Conservation (phyloP, 2,797 vertebrate species). For the Gobio occitaniae region DNA sequence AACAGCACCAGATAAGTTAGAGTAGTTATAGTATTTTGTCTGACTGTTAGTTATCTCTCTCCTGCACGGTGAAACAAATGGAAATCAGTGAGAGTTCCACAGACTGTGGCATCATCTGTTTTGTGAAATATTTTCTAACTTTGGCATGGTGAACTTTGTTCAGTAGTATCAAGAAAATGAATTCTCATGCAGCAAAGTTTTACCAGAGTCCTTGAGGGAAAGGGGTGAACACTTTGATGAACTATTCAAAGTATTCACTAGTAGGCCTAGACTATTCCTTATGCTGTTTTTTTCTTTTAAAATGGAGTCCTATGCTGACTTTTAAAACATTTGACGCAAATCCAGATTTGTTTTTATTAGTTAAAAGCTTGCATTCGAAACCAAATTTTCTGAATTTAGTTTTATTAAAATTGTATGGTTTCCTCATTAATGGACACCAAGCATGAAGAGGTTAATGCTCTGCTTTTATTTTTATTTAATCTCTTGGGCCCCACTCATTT, state of each 20-base stretch:
- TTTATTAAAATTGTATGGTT: not conserved
- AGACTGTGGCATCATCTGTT: not conserved
- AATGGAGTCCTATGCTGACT: not conserved
- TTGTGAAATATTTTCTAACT: not conserved
- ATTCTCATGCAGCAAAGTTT: not conserved
- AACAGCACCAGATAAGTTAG: not conserved
- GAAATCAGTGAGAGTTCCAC: not conserved
- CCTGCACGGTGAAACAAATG: not conserved
- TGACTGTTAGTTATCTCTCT: constrained; percentile 2
- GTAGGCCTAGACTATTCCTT: not conserved
- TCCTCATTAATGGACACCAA: not conserved
- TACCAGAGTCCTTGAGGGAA: not conserved
- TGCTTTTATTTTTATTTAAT: not conserved
- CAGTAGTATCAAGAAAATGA: not conserved
- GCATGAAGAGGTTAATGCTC: not conserved
- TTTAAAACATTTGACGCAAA: not conserved
- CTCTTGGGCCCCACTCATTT: not conserved
- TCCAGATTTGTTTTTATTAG: not conserved
- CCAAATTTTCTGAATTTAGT: not conserved
- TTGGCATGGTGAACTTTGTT: not conserved
- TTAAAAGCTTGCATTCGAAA: not conserved
- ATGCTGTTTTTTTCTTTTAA: not conserved
- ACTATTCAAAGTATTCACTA: constrained; percentile 4
- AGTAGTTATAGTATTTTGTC: no score
- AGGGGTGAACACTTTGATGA: not conserved